phyloP scores from a whole-genome alignment of 2,888 invertebrate species.

The Apotomis turbidana region DNA sequence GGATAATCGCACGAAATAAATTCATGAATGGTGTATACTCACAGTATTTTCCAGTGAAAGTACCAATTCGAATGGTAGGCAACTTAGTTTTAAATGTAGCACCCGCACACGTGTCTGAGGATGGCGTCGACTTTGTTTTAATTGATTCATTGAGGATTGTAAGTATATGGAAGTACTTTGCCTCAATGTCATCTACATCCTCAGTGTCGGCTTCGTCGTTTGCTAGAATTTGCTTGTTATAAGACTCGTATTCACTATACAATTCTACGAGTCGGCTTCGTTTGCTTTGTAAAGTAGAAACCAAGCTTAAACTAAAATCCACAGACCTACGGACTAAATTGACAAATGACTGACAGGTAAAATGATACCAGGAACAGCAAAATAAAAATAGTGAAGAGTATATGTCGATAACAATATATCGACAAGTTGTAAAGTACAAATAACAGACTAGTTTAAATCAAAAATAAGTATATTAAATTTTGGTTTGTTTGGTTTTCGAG shows the following conservation, averaged over 20 bases:
- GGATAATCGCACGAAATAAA: constrained; percentile 8
- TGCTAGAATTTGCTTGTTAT: not conserved
- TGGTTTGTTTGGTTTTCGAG: too few relatives aligned
- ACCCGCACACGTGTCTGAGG: not conserved
- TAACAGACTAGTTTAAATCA: too few relatives aligned
- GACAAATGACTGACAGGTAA: too few relatives aligned
- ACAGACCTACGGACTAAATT: too few relatives aligned
- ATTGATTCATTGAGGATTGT: not conserved
- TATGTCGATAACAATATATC: too few relatives aligned
- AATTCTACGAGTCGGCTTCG: too few relatives aligned
- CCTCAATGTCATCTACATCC: not conserved
- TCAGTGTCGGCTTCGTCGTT: not conserved
- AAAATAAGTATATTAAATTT: too few relatives aligned
- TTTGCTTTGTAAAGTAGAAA: too few relatives aligned
- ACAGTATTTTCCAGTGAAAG: constrained; percentile 23
- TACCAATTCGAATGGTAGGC: not conserved
- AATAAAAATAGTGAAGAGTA: too few relatives aligned
- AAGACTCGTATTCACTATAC: not conserved
- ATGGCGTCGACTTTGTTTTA: not conserved
- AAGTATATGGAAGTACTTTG: not conserved
- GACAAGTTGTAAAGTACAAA: too few relatives aligned
- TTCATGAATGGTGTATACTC: constrained; percentile 19
- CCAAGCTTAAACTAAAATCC: too few relatives aligned
- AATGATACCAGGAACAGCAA: too few relatives aligned
- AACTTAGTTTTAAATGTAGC: not conserved